Evolutionary conservation across 2,888 invertebrate genomes (phyloP), one percentile per base, ranked within the genome.

Genomic region (Tenthredo scrophulariae): DNA sequence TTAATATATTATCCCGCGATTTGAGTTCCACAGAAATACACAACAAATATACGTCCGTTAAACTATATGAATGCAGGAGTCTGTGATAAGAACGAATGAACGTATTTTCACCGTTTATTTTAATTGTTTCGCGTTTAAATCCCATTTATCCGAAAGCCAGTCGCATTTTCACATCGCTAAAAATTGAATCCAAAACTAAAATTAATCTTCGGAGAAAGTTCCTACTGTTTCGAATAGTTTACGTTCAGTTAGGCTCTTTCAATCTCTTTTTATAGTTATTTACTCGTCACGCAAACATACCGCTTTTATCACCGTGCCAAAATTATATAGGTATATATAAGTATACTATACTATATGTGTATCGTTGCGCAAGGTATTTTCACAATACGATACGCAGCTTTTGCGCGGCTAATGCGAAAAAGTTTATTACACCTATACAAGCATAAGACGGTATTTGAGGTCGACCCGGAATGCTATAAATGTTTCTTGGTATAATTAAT

Each of bases 401-500:
- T 75, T 75, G 10, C 33, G 33, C 37, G n/a, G 70, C 3, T 70
- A 37, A 40, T 37, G 29, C 33, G 33, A 74, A 74, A 74, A 22
- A 62, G 62, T 33, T 15, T 40, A 29, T 43, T 43, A 10, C 18
- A 5, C 10, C 4, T 74, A 22, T 29, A 50, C 9, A 50, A n/a
- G 33, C n/a, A 29, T 15, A n/a, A n/a, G 54, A n/a, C 18, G 22
- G 37, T 46, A 7, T 54, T 50, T 18, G 84, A 50, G 84, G 84
- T 40, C 58, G 15, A 40, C 37, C 72, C 72, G 58, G 43, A 58
- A 43, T 75, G 43, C 75, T 22, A 29, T 37, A 75, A 84, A 84
- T 84, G n/a, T 62, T 54, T 9, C 18, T 29, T 22, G 54, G 75
- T 84, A 40, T 77, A 84, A 75, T 75, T 54, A 15, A 33, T 84